Evolutionary conservation across 2,888 invertebrate species (phyloP), one percentile per base, ranked within the genome.

Genomic region (Lithosia quadra): DNA sequence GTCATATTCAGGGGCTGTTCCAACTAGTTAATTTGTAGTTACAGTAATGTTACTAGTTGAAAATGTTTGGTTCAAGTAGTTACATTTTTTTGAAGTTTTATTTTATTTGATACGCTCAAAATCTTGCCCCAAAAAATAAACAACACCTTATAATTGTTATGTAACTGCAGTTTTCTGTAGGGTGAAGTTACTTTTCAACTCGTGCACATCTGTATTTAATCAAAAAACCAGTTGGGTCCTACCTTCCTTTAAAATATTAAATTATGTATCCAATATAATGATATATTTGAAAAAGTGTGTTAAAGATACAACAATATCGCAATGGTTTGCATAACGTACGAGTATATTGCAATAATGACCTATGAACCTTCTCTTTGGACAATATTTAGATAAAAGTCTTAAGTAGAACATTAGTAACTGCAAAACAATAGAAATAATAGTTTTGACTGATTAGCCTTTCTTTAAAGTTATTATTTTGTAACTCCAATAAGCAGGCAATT

Each of bases 191-290:
- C 43, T 18, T n/a, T 49, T n/a, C 49, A 49, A 18, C 15, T n/a
- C 49, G n/a, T 49, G 49, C n/a, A 18, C n/a, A n/a, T 49, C n/a
- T n/a, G 9, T n/a, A 49, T 49, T n/a, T 49, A 49, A 49, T 49
- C 9, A 49, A 49, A 49, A 49, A 49, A 49, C 49, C 49, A 49
- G 49, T 49, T 49, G 49, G 18, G n/a, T n/a, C 49, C n/a, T n/a
- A n/a, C 49, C 49, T 56, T 24, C 55, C 22, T 56, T 56, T 56
- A 24, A 49, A 49, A 49, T 49, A 49, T 49, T 49, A 49, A 49
- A n/a, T 49, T n/a, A 49, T 49, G 49, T 49, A 49, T 18, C 49
- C n/a, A 49, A 49, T 49, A 49, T 49, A 49, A 43, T 43, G 18
- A 18, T 49, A 49, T n/a, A 49, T 49, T 49, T 49, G 49, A 49